Conservation (phyloP, 2,888 invertebrate genomes). For the Trachelus troglodyta region DNA sequence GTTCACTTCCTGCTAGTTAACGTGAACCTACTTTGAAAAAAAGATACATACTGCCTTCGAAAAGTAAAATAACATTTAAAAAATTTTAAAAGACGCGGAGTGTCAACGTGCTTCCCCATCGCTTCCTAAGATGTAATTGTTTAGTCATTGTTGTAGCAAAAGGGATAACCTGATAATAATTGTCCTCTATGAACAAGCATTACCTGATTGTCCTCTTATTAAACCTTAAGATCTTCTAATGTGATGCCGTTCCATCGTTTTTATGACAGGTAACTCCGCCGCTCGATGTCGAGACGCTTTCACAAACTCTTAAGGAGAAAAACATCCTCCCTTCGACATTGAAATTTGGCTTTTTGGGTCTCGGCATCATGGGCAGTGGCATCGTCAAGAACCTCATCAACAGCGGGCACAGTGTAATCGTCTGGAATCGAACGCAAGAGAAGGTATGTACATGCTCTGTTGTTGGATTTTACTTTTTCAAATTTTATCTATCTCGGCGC, state of each 20-base stretch:
- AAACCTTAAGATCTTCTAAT: neutral
- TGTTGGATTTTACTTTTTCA: neutral
- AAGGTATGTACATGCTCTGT: slow-evolving; percentile 76
- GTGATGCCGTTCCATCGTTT: neutral
- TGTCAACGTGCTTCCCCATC: neutral
- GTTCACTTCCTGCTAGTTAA: neutral
- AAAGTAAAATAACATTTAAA: neutral
- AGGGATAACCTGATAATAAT: neutral
- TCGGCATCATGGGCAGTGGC: slow-evolving; percentile 95
- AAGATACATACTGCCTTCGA: neutral
- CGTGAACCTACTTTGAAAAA: neutral
- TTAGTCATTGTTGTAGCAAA: too few species aligned
- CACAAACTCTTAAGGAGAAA: slow-evolving; percentile 83
- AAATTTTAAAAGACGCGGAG: neutral
- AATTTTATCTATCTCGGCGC: neutral
- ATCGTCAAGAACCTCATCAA: slow-evolving; percentile 95
- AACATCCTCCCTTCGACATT: slow-evolving; percentile 86
- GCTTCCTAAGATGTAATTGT: too few species aligned
- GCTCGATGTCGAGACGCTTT: slow-evolving; percentile 80
- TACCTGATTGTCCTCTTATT: neutral
- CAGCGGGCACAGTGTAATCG: slow-evolving; percentile 91
- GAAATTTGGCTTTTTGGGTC: slow-evolving; percentile 94
- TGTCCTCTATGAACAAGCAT: neutral
- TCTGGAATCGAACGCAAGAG: slow-evolving; percentile 93
- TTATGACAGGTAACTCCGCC: slow-evolving; percentile 75